Base-by-base conservation (phyloP, 2,797 vertebrate genomes). In the Crypturellus tataupa region DNA sequence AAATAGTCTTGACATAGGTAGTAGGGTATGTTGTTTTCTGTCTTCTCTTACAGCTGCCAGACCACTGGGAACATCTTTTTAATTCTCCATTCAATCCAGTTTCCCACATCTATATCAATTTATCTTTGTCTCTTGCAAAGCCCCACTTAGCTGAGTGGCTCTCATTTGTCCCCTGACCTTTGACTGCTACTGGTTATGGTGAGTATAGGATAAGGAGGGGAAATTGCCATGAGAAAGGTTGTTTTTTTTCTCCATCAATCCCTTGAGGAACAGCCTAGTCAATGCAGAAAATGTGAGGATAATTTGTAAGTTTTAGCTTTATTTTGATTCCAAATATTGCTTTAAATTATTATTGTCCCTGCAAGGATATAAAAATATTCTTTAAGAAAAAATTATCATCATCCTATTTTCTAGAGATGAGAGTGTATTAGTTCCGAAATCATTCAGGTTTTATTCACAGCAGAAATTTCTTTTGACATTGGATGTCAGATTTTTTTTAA, bases 151-250 rank as follows among this genome's bases (percentile, higher is more conserved):
- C 87, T 94, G 92, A 95, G 92, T 95, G 87, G 93, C 91, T 96
- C 94, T 93, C 62, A 70, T 95, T 95, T 96, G 87, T 94, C 90
- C 94, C 59, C 68, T 96, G 91, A 96, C 89, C 95, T 96, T 96
- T 95, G 78, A 77, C 94, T 93, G 72, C 85, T 77, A 79, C 80
- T 92, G 84, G 76, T 85, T 96, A 81, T 91, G 67, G 88, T 90
- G 87, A 60, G 65, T 93, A 68, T 79, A 49, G 72, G 78, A 90
- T 91, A 93, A 85, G 59, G 72, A 95, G 71, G 82, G 83, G 83
- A 89, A 92, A 68, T 72, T 33, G 44, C 91, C 91, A 62, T 71
- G 51, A 73, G 35, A 73, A 95, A 89, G 27, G 40, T 60, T 55
- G 59, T 20, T 56, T 64, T 76, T 53, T 87, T 60, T 31, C 83